Percentiles rank a stretch among this genome's conserved stretches.
These are phyloP conservation scores for Entomobrya multifasciata DNA, from an alignment of 2,888 invertebrate species.

Conservation along the genomic window DNA sequence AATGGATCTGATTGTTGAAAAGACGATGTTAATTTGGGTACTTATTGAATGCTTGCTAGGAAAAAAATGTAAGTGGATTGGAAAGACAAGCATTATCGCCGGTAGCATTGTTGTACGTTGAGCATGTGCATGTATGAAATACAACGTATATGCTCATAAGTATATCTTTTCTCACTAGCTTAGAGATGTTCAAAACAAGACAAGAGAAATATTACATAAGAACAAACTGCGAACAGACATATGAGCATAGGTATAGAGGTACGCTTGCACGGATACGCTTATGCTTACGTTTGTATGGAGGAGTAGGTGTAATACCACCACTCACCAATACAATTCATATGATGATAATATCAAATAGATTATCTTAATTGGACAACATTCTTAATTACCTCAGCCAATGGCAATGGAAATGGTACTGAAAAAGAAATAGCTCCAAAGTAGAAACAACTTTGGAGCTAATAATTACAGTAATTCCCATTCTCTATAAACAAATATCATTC, in stretches of 20 bases:
- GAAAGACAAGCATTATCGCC: slow-evolving; percentile 1
- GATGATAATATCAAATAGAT: slow-evolving; percentile 62
- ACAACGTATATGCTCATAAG: neutral
- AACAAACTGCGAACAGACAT: too few relatives aligned
- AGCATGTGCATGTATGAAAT: neutral
- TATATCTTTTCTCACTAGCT: too few relatives aligned
- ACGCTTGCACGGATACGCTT: too few relatives aligned
- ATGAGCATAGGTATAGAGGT: too few relatives aligned
- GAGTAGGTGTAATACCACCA: neutral
- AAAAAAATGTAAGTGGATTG: neutral
- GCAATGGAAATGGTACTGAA: slow-evolving; percentile 50
- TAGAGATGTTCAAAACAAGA: too few relatives aligned
- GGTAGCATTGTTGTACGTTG: slow-evolving; percentile 25
- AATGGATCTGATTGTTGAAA: slow-evolving; percentile 54
- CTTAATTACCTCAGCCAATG: slow-evolving; percentile 67
- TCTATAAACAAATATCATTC: slow-evolving; percentile 14
- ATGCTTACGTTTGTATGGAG: slow-evolving; percentile 1
- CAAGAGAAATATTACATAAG: too few relatives aligned
- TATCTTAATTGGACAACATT: slow-evolving; percentile 73
- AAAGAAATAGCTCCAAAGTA: slow-evolving; percentile 36
- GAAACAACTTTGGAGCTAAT: slow-evolving; percentile 50
- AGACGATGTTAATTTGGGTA: slow-evolving; percentile 28
- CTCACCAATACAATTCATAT: slow-evolving; percentile 31
- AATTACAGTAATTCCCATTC: slow-evolving; percentile 48
- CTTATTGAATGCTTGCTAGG: slow-evolving; percentile 9